Base-by-base conservation (phyloP, 2,113 vertebrate species). In the Hippocampus mohnikei region DNA sequence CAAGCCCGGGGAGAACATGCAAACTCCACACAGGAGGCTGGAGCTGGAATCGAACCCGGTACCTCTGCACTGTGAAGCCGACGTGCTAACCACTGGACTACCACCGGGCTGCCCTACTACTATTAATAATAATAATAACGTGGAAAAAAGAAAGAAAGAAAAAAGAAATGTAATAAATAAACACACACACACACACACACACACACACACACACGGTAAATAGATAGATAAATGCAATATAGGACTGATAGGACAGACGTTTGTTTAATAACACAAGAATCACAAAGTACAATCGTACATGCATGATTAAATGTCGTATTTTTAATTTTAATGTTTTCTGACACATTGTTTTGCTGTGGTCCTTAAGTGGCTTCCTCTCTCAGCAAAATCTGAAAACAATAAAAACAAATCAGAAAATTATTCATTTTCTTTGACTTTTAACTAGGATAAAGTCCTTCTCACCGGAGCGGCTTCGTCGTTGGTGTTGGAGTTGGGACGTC, bases 361-460 rank as follows among this genome's bases (percentile, higher is more conserved):
- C 79, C 67, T 75, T 53, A 71, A 69, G 8, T 20, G 33, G 58
- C 16, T 18, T 27, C 2, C 29, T 69, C 76, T 69, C 11, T 5
- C 2, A 60, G 15, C 58, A 60, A 60, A 60, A 60, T 60, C 58
- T 60, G 27, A 8, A 60, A 33, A 20, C 27, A 60, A 60, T 1
- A 60, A 59, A 58, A 33, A 60, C 58, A 60, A 33, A 29, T 29
- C 15, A 15, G 16, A 59, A 29, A 1, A 60, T 60, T 16, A 60
- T 18, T 20, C 2, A 33, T 33, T 18, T 60, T 29, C 16, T 18
- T 2, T 60, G 13, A 60, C 2, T 15, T 27, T 60, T 16, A 60
- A 18, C 5, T 2, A 29, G 6, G 13, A 2, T 9, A 55, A 55
- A 50, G 5, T 58, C 25, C 16, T 48, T 18, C 46, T 60, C 58